phyloP scores from a whole-genome alignment of 2,888 invertebrate genomes.

The Alviniconcha strummeri region DNA sequence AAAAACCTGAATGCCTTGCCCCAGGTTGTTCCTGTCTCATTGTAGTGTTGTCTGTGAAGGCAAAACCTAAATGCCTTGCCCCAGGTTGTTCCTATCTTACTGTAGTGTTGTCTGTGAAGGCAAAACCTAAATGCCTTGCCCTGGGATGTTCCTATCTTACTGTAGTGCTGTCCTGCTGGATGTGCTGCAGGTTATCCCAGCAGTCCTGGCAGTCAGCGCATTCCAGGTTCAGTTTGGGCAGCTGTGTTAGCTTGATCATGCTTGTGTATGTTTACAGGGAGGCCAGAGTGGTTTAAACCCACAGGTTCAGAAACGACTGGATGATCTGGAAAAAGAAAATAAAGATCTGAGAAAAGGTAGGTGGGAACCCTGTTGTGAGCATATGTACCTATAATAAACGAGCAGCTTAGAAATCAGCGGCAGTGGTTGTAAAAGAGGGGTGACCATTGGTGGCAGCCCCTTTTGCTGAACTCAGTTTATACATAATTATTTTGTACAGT shows the following conservation, averaged over 20 bases:
- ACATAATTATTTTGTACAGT: neutral
- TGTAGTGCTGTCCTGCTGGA: neutral
- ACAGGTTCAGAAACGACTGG: constrained; percentile 45
- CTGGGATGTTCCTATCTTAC: no score
- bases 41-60: no score
- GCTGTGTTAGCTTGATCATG: no score
- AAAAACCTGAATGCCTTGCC: no score
- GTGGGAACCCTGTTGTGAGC: neutral
- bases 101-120: no score
- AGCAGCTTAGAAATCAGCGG: neutral
- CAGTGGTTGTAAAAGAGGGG: neutral
- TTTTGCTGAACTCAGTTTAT: neutral
- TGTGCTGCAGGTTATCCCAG: no score
- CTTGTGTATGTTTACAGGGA: constrained; percentile 36
- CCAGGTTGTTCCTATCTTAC: no score
- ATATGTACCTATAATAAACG: neutral
- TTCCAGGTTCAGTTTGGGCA: no score
- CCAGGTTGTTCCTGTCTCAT: no score
- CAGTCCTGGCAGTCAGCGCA: no score
- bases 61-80: no score
- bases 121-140: no score
- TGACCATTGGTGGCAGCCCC: neutral
- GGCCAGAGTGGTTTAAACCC: constrained; percentile 33
- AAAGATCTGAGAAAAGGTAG: constrained; percentile 59
- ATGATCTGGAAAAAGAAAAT: constrained; percentile 60